These are phyloP conservation scores for Batillaria attramentaria DNA, from an alignment of 1,140 invertebrate genomes.

Conservation along the genomic window DNA sequence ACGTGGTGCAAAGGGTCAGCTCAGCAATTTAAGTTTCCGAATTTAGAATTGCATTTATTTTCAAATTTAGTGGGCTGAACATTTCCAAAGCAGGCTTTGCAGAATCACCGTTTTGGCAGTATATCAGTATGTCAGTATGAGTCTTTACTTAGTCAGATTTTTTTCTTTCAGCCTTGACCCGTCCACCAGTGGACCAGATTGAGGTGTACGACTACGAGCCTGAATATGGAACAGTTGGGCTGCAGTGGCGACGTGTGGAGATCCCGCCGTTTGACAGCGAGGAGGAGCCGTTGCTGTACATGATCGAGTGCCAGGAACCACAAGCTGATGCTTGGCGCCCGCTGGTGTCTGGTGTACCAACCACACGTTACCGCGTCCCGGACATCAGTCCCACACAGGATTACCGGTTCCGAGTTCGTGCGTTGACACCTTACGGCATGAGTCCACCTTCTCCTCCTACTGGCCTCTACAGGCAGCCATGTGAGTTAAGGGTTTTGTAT, in stretches of 20 bases:
- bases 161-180: constrained; percentile 49
- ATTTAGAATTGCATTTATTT: too few relatives aligned
- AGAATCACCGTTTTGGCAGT: too few relatives aligned
- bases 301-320: constrained; percentile 62
- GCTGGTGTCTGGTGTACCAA: constrained; percentile 61
- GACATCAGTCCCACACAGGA: constrained; percentile 74
- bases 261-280: constrained; percentile 58
- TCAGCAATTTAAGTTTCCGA: too few relatives aligned
- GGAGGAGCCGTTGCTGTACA: constrained; percentile 64
- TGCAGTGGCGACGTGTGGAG: constrained; percentile 61
- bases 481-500: too few relatives aligned
- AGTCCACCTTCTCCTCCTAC: constrained; percentile 82
- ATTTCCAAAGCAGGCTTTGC: too few relatives aligned
- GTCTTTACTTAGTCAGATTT: background rate
- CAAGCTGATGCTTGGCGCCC: constrained; percentile 58
- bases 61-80: too few relatives aligned
- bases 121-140: background rate
- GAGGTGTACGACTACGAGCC: constrained; percentile 59
- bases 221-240: constrained; percentile 53
- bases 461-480: constrained; percentile 36
- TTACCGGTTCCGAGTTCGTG: constrained; percentile 97
- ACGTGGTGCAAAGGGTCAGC: too few relatives aligned
- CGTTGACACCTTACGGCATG: constrained; percentile 95
- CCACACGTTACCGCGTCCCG: constrained; percentile 57
- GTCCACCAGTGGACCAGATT: constrained; percentile 56